Evolutionary conservation across 35 echinoderm and acorn worm genomes (phyloP), one percentile per base, ranked within the genome.

Genomic region (Hemicentrotus pulcherrimus): DNA sequence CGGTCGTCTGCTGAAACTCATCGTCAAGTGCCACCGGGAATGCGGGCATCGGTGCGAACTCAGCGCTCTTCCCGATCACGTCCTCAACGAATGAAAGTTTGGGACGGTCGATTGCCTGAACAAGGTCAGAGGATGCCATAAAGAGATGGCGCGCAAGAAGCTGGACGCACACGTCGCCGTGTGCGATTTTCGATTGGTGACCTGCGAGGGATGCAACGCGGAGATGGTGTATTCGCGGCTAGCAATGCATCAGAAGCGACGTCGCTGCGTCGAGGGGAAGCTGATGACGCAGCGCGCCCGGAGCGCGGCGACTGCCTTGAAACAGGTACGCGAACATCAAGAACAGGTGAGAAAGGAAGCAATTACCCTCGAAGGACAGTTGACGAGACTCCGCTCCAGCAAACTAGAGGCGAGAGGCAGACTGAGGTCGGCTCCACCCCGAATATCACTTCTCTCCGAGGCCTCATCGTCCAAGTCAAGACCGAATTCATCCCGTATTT

Each of bases 1-100:
- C 48, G 46, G 18, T 55, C 91, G 91, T 93, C 91, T 93, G 9
- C 47, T 93, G 46, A 93, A 48, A 31, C 91, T 93, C 2, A 58
- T 58, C 28, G 91, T 93, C 46, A 93, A 93, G n/a, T 93, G 91
- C 91, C 91, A 93, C 46, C 91, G 91, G 9, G 91, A 93, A 31
- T 93, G 91, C 28, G 91, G 91, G 0, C 48, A 50, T 33, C 32
- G 22, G 28, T 93, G 91, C 46, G 91, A 93, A 31, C 91, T 93
- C 46, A 93, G 48, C 30, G 91, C 48, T 6, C 46, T 93, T 13
- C 91, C 91, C 15, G 48, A 28, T 11, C 91, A 93, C 48, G 91
- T 93, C 48, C 91, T 47, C 45, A 47, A 93, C 30, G 91, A 93
- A 93, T 93, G 91, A 30, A 47, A 48, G 16, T 58, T 93, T 4